Base-by-base conservation (phyloP, 1,140 invertebrate species). In the Eupeodes corollae region DNA sequence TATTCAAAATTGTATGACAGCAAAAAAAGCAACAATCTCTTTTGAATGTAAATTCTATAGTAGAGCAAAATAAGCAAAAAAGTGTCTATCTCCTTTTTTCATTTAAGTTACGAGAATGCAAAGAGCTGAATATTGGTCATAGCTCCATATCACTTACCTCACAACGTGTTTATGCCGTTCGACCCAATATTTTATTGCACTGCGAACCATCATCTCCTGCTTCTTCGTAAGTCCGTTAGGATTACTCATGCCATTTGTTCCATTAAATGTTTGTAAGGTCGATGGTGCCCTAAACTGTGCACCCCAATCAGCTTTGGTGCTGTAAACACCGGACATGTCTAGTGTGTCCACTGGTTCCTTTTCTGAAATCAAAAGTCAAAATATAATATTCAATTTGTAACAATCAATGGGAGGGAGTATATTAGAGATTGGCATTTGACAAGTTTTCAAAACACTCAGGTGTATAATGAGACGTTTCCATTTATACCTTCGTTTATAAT, bases 141-240 rank as follows among this genome's bases (percentile, higher is more conserved):
- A 26, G 8, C 21, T 8, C 21, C 21, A 26, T 26, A 26, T 44
- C 35, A 66, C 68, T 71, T 59, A 85, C 84, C 82, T 80, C 30
- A 88, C 86, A 43, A 88, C 81, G 58, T 88, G 85, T 61, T 88
- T 89, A 62, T 89, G 86, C 38, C 85, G 69, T 58, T 89, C 86
- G 3, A 89, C 86, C 86, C 86, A 89, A 57, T 89, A 88, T 56
- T 88, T 88, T 48, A 88, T 89, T 37, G 85, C 84, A 30, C 84
- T 87, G 54, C 85, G 72, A 1, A 87, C 85, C 57, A 87, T 71
- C 67, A 86, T 75, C 61, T 88, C 84, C 63, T 88, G 84, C 57
- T 88, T 88, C 58, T 83, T 83, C 1, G 82, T 83, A 18, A 89
- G 66, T 0, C 83, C 84, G 57, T 88, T 88, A 1, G 85, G 84